Evolutionary conservation across 2,888 invertebrate genomes (phyloP), one percentile per base, ranked within the genome.

Genomic region (Prosapia bicincta): DNA sequence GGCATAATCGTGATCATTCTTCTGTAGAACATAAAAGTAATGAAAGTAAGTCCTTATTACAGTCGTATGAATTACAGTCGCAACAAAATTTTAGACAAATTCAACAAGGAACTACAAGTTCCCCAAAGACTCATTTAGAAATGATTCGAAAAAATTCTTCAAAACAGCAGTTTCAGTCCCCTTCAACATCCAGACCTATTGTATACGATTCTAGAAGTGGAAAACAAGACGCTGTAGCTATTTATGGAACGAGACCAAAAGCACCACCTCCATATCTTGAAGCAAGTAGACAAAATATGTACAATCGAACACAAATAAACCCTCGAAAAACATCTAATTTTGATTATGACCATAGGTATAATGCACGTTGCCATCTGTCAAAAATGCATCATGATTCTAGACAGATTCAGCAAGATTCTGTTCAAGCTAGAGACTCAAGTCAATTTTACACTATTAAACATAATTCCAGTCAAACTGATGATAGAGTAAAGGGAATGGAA

Each of bases 191-290:
- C n/a, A 67, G 67, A 67, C 67, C 68, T 72, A 26, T 73, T 32
- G 73, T 73, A 2, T 68, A 73, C 43, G 73, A 73, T 26, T 73
- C 73, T 25, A 73, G 54, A 43, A 66, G 68, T 26, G 38, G 66
- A 2, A 73, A 28, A 20, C 68, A 73, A 54, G 54, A 73, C 9
- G 25, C 73, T 9, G 67, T 69, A 15, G 32, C 15, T 20, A 10
- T 73, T 24, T 73, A 73, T 43, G 73, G 73, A 10, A 43, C 43
- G 26, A 66, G 43, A n/a, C 68, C 69, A n/a, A 73, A 73, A 26
- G 38, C 24, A 43, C 28, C 68, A 26, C 73, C 73, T 26, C 73
- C 73, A 7, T 54, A 54, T 20, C 54, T 20, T 1, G 54, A 54
- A 54, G 54, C 54, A 54, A 54, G 7, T 20, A n/a, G 54, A 54